Base-by-base conservation (phyloP, 2,113 vertebrate species). In the Spea bombifrons region DNA sequence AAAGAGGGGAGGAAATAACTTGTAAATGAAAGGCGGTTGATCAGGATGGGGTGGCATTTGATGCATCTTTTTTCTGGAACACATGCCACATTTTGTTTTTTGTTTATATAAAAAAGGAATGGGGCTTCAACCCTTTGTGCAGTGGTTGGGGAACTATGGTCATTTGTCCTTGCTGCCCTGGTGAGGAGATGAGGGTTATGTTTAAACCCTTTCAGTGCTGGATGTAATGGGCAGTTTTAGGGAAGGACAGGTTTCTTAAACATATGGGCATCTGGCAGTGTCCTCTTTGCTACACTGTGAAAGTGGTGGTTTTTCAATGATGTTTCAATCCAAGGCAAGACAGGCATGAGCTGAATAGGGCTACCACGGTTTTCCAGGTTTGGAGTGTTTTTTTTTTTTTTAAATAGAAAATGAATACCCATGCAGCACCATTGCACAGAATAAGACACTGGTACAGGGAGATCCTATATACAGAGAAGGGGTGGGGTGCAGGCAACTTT, bases 61-160 rank as follows among this genome's bases (percentile, higher is more conserved):
- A 5, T 4, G 76, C 70, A 72, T 73, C 50, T 72, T 43, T n/a
- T 30, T 78, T 73, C 82, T 83, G 57, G 3, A 73, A 76, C 67
- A 88, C 86, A 92, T 92, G 92, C 91, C 86, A 5, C 86, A 77
- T 83, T 83, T 86, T n/a, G n/a, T 69, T 2, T 43, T 50, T 17
- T 49, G 17, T 67, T 66, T 83, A 59, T 30, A 30, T 1, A 46
- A 68, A 16, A 50, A 52, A 50, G 30, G 66, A 65, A 69, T 44
- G 12, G 67, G 77, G 55, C 64, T 66, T 47, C 17, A 73, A 48
- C 30, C 70, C 72, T 44, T 78, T 55, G 75, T 13, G 30, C 9
- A 53, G 68, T 65, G 10, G 15, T 2, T 12, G 61, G 59, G 50
- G 8, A 43, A 46, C 17, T 71, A 2, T 15, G 30, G 43, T 73